Conservation (phyloP, 1,140 invertebrate genomes). For the Caenorhabditis briggsae region DNA sequence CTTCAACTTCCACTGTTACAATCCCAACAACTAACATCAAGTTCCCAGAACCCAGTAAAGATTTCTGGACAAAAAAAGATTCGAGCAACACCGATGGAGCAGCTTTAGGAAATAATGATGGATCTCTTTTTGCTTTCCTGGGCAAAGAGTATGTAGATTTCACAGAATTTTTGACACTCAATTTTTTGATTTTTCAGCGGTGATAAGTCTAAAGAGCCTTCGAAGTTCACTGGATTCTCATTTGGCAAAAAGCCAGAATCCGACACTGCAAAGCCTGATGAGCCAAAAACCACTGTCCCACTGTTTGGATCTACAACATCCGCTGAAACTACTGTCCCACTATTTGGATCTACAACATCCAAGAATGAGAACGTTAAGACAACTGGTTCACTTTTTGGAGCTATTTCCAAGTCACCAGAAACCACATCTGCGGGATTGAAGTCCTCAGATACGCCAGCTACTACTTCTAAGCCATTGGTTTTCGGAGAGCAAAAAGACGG, state of each 20-base stretch:
- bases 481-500: background rate
- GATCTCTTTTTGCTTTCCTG: conserved; percentile 23
- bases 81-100: background rate
- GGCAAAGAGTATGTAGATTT: background rate
- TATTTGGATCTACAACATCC: too few relatives aligned
- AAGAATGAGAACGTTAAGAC: too few relatives aligned
- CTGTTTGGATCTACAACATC: background rate
- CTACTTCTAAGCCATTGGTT: background rate
- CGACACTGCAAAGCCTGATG: background rate
- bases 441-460: background rate
- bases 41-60: conserved; percentile 45
- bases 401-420: background rate
- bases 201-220: conserved; percentile 20
- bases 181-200: background rate
- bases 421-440: too few relatives aligned
- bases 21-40: conserved; percentile 47
- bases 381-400: background rate
- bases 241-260: background rate
- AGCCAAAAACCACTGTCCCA: background rate
- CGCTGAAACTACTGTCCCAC: background rate
- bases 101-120: too few relatives aligned
- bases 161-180: background rate
- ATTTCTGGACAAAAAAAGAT: conserved; percentile 54
- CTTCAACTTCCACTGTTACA: background rate
- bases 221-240: conserved; percentile 23